These are phyloP conservation scores for Spisula solida DNA, from an alignment of 2,888 invertebrate genomes.

Conservation along the genomic window DNA sequence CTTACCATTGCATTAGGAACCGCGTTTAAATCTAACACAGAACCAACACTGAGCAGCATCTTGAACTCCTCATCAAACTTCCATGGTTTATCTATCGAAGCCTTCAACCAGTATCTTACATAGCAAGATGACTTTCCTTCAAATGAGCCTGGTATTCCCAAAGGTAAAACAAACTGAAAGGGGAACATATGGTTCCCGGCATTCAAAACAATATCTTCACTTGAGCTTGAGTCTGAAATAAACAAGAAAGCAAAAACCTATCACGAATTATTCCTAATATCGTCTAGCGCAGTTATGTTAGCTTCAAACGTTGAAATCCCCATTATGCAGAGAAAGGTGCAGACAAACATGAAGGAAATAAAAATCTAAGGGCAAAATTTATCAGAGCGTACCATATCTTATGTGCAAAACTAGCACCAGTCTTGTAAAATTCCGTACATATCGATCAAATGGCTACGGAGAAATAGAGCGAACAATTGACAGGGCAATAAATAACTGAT, in stretches of 20 bases:
- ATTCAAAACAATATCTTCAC: constrained; percentile 88
- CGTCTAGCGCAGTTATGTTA: no score
- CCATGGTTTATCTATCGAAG: constrained; percentile 93
- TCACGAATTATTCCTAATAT: no score
- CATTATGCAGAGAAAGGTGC: no score
- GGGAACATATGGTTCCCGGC: constrained; percentile 93
- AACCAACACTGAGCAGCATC: constrained; percentile 93
- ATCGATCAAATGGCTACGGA: no score
- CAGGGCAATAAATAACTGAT: no score
- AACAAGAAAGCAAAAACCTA: neutral
- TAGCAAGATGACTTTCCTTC: constrained; percentile 87
- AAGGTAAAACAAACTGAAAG: constrained; percentile 92
- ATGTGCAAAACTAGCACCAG: no score
- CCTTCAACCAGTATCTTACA: constrained; percentile 95
- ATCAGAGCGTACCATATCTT: no score
- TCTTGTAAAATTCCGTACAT: no score
- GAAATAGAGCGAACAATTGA: no score
- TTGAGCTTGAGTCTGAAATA: constrained; percentile 21
- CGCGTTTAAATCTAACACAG: constrained; percentile 93
- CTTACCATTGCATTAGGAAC: constrained; percentile 76
- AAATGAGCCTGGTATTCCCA: constrained; percentile 84
- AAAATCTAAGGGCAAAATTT: no score
- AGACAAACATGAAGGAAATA: no score
- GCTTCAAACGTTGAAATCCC: no score
- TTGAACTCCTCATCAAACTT: constrained; percentile 95